phyloP scores from a whole-genome alignment of 2,113 vertebrate species.

The Hyperopisus bebe region DNA sequence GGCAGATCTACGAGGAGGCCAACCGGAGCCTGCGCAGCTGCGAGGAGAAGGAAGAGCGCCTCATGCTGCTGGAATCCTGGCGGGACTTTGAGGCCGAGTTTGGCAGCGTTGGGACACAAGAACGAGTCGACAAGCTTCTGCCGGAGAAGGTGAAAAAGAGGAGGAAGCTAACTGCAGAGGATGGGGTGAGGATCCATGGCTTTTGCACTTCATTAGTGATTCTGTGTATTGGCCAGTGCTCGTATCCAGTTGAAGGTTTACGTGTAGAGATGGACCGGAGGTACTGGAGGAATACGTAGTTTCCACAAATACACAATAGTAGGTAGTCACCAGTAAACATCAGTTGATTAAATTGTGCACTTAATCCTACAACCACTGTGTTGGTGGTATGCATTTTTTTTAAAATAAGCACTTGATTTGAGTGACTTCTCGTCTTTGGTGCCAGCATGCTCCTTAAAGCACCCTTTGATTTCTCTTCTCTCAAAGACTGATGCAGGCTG shows the following conservation, averaged over 20 bases:
- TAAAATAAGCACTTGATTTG: neutral
- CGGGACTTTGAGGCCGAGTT: constrained; percentile 79
- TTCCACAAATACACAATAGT: neutral
- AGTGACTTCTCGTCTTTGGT: neutral
- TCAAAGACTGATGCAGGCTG: constrained; percentile 88
- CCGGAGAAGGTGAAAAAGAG: constrained; percentile 98
- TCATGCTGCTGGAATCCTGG: constrained; percentile 95
- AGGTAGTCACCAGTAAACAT: neutral
- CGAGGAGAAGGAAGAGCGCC: constrained; percentile 93
- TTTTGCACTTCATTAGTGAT: neutral
- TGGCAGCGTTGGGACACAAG: constrained; percentile 61
- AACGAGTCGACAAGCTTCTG: constrained; percentile 84
- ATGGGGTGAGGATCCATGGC: constrained; percentile 75
- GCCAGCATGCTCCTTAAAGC: neutral
- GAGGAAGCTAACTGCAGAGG: constrained; percentile 90
- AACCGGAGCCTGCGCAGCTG: constrained; percentile 86
- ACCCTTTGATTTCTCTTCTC: constrained; percentile 17
- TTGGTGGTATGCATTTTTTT: neutral
- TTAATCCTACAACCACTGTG: neutral
- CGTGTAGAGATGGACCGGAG: neutral
- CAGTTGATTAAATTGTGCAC: neutral
- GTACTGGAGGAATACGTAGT: neutral
- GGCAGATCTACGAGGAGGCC: constrained; percentile 88
- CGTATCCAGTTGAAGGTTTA: neutral
- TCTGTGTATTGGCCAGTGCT: neutral